Base-by-base conservation (phyloP, 2,113 vertebrate species). In the Puntigrus tetrazona region DNA sequence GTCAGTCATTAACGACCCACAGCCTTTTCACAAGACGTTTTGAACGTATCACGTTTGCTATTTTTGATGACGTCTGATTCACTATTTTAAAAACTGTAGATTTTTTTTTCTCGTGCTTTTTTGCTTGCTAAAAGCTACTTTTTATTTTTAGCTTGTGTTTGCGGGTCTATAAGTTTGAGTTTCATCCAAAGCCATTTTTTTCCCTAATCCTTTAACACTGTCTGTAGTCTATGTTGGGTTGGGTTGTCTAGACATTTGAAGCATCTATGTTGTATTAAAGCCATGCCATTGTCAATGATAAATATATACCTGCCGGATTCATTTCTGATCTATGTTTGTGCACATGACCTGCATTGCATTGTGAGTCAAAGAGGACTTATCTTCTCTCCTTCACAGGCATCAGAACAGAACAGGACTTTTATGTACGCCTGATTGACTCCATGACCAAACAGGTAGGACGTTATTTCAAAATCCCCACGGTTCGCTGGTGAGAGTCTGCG, bases 361-460 rank as follows among this genome's bases (percentile, higher is more conserved):
- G 43, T 29, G 7, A 22, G 67, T 47, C 73, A 20, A 50, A 65
- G 7, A 81, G 10, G 6, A 43, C 1, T 82, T 65, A 8, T 45
- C 18, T 75, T 85, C 36, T 65, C 43, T 74, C 52, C 14, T 34
- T 18, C 22, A 31, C 86, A 95, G 97, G 97, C 29, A 98, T 98
- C 91, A 94, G 97, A 90, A 98, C 97, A 18, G 97, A 98, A 90
- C 97, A 98, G 92, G 97, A 98, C 92, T 95, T 98, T 88, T 98
- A 97, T 65, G 97, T 98, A 73, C 96, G 97, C 16, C 95, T 98
- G 90, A 98, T 98, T 82, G 97, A 98, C 95, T 98, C 97, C 86
- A 98, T 98, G 97, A 98, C 97, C 86, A 98, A 98, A 93, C 97
- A 98, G 96, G 97, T 98, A 93, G 92, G 94, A 89, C n/a, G 16